Evolutionary conservation across 2,113 vertebrate species (phyloP).

Genomic region (Mesoclemmys tuberculata): DNA sequence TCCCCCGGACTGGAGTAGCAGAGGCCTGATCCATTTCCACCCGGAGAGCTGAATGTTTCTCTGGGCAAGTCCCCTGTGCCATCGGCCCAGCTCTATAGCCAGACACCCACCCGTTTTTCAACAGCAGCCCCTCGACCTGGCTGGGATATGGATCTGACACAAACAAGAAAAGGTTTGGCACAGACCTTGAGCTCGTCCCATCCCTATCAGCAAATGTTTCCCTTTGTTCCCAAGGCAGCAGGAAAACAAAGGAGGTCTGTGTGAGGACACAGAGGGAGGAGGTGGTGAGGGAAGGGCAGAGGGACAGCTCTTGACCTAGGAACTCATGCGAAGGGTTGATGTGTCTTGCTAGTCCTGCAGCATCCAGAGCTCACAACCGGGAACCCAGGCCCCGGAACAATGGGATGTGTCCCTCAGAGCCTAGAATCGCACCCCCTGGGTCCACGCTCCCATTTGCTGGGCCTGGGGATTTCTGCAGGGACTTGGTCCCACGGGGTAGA

Average conservation of each 20-base stretch:
- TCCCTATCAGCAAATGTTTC: neutral
- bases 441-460: neutral
- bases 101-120: too few relatives aligned
- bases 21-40: neutral
- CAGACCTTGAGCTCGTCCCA: neutral
- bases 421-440: constrained; percentile 6
- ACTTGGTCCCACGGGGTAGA: fast-evolving
- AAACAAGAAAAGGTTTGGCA: neutral
- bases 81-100: neutral
- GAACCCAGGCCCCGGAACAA: constrained; percentile 62
- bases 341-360: constrained; percentile 17
- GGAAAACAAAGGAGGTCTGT: constrained; percentile 51
- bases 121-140: neutral
- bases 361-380: constrained; percentile 7
- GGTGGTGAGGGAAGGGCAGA: neutral
- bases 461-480: neutral
- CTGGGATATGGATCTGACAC: neutral
- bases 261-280: neutral
- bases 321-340: constrained; percentile 61
- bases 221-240: constrained; percentile 40
- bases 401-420: constrained; percentile 38
- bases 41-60: neutral
- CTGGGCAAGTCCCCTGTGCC: neutral
- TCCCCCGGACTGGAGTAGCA: neutral
- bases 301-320: constrained; percentile 41